A percentile compares a stretch with the other conserved stretches of the same genome.
Evolutionary conservation across 1,140 invertebrate species (phyloP).

Genomic region (Neodiprion fabricii): DNA sequence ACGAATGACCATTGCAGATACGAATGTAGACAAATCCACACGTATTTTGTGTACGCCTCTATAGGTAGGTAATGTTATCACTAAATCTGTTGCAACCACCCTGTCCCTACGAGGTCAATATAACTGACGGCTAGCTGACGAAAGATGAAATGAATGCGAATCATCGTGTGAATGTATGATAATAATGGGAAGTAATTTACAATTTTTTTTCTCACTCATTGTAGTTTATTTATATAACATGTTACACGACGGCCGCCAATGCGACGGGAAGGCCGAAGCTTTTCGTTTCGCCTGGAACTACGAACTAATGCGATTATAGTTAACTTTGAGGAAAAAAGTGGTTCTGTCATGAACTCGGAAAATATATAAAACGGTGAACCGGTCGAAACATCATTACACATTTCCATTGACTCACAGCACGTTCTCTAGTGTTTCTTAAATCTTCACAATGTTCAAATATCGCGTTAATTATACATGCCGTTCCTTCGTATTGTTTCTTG

Average conservation of each 20-base stretch:
- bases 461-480: neutral
- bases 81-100: neutral
- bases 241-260: neutral
- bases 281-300: neutral
- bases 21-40: too few relatives aligned
- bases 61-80: neutral
- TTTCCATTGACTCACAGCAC: neutral
- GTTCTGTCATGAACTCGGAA: neutral
- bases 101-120: neutral
- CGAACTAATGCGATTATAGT: neutral
- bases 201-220: neutral
- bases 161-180: neutral
- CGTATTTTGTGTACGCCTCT: too few relatives aligned
- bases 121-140: neutral
- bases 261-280: neutral
- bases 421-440: neutral
- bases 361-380: slow-evolving; percentile 2
- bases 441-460: neutral
- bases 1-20: too few relatives aligned
- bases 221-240: neutral
- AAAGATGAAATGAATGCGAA: neutral
- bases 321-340: neutral
- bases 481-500: neutral
- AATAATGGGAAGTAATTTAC: slow-evolving; percentile 2
- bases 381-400: neutral